Base-by-base conservation (phyloP, 2,888 invertebrate genomes). In the Lasiommata megera region DNA sequence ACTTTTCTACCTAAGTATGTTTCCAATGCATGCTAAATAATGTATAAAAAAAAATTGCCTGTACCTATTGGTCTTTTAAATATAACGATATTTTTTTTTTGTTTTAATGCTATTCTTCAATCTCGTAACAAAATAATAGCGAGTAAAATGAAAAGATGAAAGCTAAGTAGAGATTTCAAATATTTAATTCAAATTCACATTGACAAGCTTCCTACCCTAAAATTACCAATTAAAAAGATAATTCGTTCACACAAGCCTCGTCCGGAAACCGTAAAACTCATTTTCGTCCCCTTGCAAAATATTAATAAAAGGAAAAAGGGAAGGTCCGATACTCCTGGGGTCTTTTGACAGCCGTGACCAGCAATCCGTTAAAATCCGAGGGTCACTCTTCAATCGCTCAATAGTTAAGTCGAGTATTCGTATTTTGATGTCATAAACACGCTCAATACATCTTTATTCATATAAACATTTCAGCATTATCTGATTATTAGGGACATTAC, bases 351-450 rank as follows among this genome's bases (percentile, higher is more conserved):
- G 80, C 74, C 76, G 80, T 82, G 80, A 78, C 80, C 80, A 79
- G 84, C 82, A 84, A 85, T 85, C 82, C 84, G 80, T 76, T 79
- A 77, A 80, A 78, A 76, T 76, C 75, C 71, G 76, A 79, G 86
- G 86, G 87, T 81, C 82, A 80, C 71, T 78, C 73, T 66, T 68
- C 69, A 72, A 73, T 74, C 71, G 79, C 73, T 77, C 80, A 80
- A 81, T 79, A 79, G 78, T 76, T 73, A 75, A 75, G 44, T 43
- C 41, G 18, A 52, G 31, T 41, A 41, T 41, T 70, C 64, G 71
- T 64, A 73, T 68, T 68, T 72, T 64, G 67, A 70, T 51, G 51
- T 51, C 51, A 51, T 38, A 40, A 51, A 40, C 51, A 51, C 23
- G 38, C 38, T 14, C 11, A 29, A 38, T 40, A 51, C 29, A 11